Conservation (phyloP, 1,140 invertebrate species). For the Cyclargus thomasi region DNA sequence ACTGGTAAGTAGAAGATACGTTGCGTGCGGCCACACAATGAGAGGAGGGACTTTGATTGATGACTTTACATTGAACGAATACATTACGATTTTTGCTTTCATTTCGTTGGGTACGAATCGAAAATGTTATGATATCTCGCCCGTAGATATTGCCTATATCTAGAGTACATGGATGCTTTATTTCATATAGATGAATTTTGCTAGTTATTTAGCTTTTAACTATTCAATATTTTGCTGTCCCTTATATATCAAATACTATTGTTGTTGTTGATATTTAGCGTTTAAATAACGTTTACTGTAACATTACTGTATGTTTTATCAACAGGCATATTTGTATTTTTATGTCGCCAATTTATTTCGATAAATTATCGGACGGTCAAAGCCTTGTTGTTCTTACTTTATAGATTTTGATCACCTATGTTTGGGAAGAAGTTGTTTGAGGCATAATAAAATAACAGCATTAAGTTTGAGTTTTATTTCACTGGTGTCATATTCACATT, state of each 20-base stretch:
- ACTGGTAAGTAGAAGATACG: constrained; percentile 50
- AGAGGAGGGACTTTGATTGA: constrained; percentile 67
- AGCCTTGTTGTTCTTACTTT: no score
- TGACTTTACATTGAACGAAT: constrained; percentile 69
- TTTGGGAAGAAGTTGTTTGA: no score
- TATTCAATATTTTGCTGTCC: no score
- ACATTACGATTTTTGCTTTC: constrained; percentile 75
- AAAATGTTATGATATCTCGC: constrained; percentile 68
- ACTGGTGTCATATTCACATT: constrained; percentile 71
- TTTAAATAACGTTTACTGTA: no score
- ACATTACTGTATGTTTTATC: no score
- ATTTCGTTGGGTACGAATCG: constrained; percentile 71
- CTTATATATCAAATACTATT: no score
- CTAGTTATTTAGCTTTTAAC: no score
- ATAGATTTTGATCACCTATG: no score
- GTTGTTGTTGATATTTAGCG: no score
- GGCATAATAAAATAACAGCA: constrained; percentile 9
- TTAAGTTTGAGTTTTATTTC: constrained; percentile 51
- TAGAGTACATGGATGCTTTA: constrained; percentile 22
- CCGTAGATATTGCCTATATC: constrained; percentile 32
- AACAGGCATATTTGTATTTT: no score
- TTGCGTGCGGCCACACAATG: constrained; percentile 73
- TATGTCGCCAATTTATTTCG: no score
- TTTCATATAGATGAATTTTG: background rate
- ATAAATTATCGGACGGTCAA: no score